Conservation (phyloP, 1,140 invertebrate genomes). For the Leptopilina clavipes region DNA sequence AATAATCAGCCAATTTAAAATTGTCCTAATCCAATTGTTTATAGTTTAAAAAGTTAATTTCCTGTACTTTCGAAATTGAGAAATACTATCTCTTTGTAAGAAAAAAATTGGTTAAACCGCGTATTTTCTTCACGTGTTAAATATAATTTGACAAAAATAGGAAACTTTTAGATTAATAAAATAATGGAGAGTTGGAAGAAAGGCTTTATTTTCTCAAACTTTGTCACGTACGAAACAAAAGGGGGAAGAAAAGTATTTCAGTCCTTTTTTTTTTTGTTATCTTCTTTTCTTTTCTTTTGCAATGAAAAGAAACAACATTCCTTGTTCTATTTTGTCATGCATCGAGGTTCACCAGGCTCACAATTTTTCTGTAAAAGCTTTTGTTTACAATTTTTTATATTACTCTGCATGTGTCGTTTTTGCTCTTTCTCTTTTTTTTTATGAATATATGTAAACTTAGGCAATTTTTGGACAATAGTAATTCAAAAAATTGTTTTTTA, state of each 20-base stretch:
- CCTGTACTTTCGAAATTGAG: too few species aligned
- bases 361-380: neutral
- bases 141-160: neutral
- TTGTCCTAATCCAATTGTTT: too few species aligned
- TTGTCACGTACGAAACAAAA: neutral
- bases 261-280: constrained; percentile 3
- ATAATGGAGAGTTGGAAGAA: constrained; percentile 1
- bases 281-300: neutral
- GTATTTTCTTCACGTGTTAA: neutral
- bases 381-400: constrained; percentile 6
- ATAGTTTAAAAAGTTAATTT: too few species aligned
- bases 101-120: too few species aligned
- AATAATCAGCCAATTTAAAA: too few species aligned
- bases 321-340: neutral
- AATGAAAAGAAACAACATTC: constrained; percentile 19
- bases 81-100: too few species aligned
- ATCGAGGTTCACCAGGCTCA: neutral
- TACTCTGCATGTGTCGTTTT: neutral
- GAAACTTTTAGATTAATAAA: neutral
- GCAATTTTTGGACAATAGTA: too few species aligned
- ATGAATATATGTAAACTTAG: too few species aligned
- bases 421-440: neutral
- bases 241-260: neutral
- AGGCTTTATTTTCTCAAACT: neutral
- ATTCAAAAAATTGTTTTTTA: too few species aligned